Conservation (phyloP, 2,888 invertebrate genomes). For the Maniola hyperantus region DNA sequence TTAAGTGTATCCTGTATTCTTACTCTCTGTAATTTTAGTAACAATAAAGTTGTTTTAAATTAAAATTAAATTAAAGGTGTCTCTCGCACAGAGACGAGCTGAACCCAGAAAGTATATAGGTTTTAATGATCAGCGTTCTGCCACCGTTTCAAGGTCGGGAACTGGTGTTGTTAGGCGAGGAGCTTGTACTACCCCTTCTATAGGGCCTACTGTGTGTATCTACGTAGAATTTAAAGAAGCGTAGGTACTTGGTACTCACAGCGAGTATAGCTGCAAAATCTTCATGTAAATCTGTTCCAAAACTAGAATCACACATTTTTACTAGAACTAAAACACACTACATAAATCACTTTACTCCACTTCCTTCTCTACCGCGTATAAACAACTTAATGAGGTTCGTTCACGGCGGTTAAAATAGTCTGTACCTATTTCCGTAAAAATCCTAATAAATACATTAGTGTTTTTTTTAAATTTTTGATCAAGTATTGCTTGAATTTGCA, state of each 20-base stretch:
- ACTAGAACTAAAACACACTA: conserved; percentile 3
- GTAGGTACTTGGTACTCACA: conserved; percentile 17
- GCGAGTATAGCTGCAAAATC: conserved; percentile 28
- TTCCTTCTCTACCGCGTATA: conserved; percentile 1
- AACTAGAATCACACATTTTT: conserved; percentile 30
- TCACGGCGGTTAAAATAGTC: background rate
- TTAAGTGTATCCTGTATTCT: too few relatives aligned
- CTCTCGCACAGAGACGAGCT: too few relatives aligned
- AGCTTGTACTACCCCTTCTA: too few relatives aligned
- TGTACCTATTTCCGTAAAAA: conserved; percentile 12
- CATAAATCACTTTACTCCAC: conserved; percentile 16
- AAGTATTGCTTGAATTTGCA: background rate
- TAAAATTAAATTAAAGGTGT: too few relatives aligned
- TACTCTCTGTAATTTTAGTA: too few relatives aligned
- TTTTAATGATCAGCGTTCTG: too few relatives aligned
- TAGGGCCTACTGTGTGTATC: too few relatives aligned
- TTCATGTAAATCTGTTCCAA: conserved; percentile 28
- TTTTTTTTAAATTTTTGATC: background rate
- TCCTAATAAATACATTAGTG: background rate
- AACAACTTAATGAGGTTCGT: conserved; percentile 25
- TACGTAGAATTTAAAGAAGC: background rate
- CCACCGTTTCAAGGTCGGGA: too few relatives aligned
- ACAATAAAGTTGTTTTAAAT: too few relatives aligned
- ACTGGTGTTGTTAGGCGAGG: too few relatives aligned
- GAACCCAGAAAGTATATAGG: too few relatives aligned